Base-by-base conservation (phyloP, 2,888 invertebrate species). In the Aplocera efformata region DNA sequence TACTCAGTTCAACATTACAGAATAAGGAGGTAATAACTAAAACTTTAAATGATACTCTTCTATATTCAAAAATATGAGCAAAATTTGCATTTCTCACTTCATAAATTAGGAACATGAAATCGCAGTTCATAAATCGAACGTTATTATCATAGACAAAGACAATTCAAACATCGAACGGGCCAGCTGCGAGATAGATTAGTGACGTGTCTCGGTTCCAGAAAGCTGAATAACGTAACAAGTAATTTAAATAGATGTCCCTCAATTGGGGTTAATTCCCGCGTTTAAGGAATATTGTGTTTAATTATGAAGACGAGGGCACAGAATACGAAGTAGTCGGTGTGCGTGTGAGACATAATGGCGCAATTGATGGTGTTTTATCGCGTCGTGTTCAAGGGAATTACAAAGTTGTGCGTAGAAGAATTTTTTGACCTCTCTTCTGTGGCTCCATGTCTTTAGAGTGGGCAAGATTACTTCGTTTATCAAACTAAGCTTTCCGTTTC, bases 251-350 rank as follows among this genome's bases (percentile, higher is more conserved):
- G 83, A 84, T 78, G 76, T 80, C 81, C 77, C 77, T 84, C 88
- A 88, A 88, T 88, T 88, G 85, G 79, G 88, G 88, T 88, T 86
- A 88, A 88, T 86, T 88, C 86, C 62, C 76, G 72, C 78, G 79
- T 88, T 86, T 88, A 85, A 86, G 88, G 82, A 88, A 88, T 86
- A 86, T 79, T 39, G 69, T 71, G 72, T 76, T 78, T 86, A 88
- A 88, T 85, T 84, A 85, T 72, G 70, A 71, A 67, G 55, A 67
- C 61, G 61, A 58, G 58, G 59, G 62, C 65, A 25, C 11, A 29
- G 40, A 41, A 30, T 40, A 29, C 17, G n/a, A 10, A 10, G 7
- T 17, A 38, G 32, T 7, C 13, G 11, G 58, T 60, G 58, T 56
- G 57, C 52, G 54, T 57, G 52, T 63, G 63, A 67, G 65, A 63